Conservation (phyloP, 2,888 invertebrate genomes). For the Ceriagrion tenellum region DNA sequence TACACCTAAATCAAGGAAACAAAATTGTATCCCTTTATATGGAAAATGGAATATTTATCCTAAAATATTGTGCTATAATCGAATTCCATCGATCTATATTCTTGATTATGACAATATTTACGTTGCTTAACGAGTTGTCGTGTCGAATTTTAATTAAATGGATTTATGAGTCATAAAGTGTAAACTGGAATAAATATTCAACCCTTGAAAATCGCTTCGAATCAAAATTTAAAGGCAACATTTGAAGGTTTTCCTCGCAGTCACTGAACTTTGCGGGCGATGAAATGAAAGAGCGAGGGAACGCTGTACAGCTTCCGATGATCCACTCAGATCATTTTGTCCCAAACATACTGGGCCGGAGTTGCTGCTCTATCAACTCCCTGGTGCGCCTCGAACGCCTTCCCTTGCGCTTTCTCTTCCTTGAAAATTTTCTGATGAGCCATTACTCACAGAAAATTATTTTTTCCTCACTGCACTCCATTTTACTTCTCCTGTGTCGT, state of each 20-base stretch:
- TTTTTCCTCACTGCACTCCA: background rate
- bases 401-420: background rate
- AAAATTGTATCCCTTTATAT: no score
- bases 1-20: no score
- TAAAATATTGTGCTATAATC: no score
- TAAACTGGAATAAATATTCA: no score
- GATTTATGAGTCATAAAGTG: no score
- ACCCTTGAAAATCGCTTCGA: no score
- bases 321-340: background rate
- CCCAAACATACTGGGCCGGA: background rate
- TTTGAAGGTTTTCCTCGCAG: background rate
- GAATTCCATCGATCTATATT: no score
- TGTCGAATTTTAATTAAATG: no score
- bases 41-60: no score
- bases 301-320: background rate
- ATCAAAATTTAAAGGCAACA: no score
- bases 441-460: conserved; percentile 23
- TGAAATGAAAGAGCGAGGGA: background rate
- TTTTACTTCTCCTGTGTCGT: background rate
- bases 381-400: background rate
- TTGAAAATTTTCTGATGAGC: background rate
- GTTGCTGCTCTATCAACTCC: background rate
- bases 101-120: no score
- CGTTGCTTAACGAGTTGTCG: no score
- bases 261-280: background rate